These are phyloP conservation scores for Phaetusa simplex DNA, from an alignment of 2,113 vertebrate species.

Conservation along the genomic window DNA sequence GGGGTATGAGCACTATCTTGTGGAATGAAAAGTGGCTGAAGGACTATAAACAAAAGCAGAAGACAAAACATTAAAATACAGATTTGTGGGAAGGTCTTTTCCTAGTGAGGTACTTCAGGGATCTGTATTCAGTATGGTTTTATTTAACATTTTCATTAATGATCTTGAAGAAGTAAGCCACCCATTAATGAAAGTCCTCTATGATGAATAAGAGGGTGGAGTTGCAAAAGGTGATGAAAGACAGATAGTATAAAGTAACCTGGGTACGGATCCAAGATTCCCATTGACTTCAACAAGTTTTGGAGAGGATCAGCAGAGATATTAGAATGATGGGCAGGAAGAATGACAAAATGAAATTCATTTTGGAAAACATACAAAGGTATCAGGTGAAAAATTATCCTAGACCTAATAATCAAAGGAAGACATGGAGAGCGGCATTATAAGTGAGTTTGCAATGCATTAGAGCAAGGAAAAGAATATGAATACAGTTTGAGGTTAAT, in stretches of 20 bases:
- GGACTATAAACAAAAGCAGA: conserved; percentile 35
- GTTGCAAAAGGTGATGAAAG: not conserved
- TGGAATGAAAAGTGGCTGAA: conserved; percentile 40
- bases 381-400: not conserved
- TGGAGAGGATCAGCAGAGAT: not conserved
- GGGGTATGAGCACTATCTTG: not conserved
- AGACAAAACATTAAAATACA: conserved; percentile 21
- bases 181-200: not conserved
- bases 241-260: not conserved
- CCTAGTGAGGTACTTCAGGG: not conserved
- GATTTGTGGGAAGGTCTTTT: conserved; percentile 2
- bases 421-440: not conserved
- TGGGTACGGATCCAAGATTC: not conserved
- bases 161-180: not conserved
- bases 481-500: not conserved
- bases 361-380: not conserved
- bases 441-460: not conserved
- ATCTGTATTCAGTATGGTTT: not conserved
- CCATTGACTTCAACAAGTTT: not conserved
- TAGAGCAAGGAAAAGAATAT: not conserved
- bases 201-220: not conserved
- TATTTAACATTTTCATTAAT: not conserved
- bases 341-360: not conserved
- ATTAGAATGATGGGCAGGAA: not conserved
- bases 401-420: not conserved